Evolutionary conservation across 2,797 vertebrate species (phyloP), one percentile per base, ranked within the genome.

Genomic region (Acipenser transmontanus): DNA sequence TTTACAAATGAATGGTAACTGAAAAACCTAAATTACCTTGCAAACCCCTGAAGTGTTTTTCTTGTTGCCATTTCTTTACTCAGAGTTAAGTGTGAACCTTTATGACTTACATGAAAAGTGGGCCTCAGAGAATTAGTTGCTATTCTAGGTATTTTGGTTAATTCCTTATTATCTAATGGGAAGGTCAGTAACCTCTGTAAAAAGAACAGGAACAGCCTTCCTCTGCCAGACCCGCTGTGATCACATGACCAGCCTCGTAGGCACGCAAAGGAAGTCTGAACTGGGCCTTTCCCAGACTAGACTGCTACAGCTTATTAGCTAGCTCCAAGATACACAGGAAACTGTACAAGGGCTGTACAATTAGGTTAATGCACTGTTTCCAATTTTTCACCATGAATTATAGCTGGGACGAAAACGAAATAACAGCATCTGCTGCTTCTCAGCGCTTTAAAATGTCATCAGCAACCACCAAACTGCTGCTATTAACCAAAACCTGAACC

Each of bases 291-390:
- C 47, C 65, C 71, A 76, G 70, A 34, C 56, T 34, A 34, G 34
- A 34, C 34, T 34, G 34, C 34, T 34, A 34, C 34, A 34, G 34
- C 34, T 34, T 34, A 34, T 34, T 34, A 34, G 34, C 34, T 62
- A 62, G 62, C 2, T 68, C 67, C 67, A 74, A 73, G 74, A 70
- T 59, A 75, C 56, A 68, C 68, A 70, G 71, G 60, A 72, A 77
- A 68, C 1, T 2, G 61, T 61, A 66, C 73, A 71, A 70, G 59
- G 0, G 0, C 0, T 34, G 34, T 34, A 34, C 34, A 34, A 34
- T 34, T 34, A 34, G 34, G 34, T 34, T 34, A 34, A 34, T 0
- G 4, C 34, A 34, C 34, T 34, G 0, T 63, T 63, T 63, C 61
- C 48, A 20, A 63, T 63, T 63, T n/a, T 63, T 63, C 61, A 63